A percentile compares a stretch with the other conserved stretches of the same genome.
phyloP scores from a whole-genome alignment of 2,113 vertebrate genomes.

The Ciconia stormi region DNA sequence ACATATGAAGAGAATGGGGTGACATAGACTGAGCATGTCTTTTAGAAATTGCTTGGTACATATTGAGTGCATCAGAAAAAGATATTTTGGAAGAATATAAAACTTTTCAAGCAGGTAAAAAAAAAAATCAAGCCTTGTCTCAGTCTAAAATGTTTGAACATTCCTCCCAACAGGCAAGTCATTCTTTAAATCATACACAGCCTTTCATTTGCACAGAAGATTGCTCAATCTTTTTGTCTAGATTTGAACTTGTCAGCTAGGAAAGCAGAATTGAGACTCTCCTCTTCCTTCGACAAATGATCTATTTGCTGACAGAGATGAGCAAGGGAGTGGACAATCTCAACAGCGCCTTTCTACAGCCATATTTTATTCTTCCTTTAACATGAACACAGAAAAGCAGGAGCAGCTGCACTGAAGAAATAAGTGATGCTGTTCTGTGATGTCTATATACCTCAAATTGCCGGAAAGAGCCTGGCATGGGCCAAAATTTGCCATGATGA shows the following conservation, averaged over 20 bases:
- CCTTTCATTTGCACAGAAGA: neutral
- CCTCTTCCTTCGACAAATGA: neutral
- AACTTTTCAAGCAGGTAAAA: neutral
- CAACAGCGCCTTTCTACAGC: neutral
- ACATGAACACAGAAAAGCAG: neutral
- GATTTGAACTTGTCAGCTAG: neutral
- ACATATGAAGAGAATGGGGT: neutral
- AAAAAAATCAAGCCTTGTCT: neutral
- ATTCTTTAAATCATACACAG: neutral
- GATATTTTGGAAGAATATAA: neutral
- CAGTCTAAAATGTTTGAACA: neutral
- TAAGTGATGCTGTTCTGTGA: neutral
- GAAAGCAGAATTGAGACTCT: neutral
- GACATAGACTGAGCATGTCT: neutral
- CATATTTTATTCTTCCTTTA: neutral
- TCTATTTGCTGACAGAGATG: neutral
- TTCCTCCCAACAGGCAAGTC: neutral
- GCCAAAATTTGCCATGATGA: neutral
- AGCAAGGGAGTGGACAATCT: conserved; percentile 20
- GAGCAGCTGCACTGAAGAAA: neutral
- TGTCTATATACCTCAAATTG: neutral
- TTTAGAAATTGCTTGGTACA: neutral
- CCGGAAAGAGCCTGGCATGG: neutral
- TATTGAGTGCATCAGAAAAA: neutral
- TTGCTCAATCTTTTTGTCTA: neutral